Base-by-base conservation (phyloP, 2,113 vertebrate species). In the Plecturocebus donacophilus region DNA sequence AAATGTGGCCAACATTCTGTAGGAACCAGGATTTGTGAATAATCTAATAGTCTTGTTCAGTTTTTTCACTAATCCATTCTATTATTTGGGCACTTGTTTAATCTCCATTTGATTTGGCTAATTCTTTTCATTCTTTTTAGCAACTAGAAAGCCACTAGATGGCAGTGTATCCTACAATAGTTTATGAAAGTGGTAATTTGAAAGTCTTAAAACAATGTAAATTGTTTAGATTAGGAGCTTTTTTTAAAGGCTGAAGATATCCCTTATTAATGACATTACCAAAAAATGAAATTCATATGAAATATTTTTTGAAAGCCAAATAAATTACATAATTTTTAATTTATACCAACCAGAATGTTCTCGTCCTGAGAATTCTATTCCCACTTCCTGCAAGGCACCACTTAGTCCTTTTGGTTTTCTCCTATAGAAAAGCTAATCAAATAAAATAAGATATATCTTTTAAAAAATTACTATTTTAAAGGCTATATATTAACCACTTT, bases 321-420 rank as follows among this genome's bases (percentile, higher is more conserved):
- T 89, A 14, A 86, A 27, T 91, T 94, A 96, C 8, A 88, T 87
- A 86, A 91, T 76, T 93, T 83, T 97, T 35, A 82, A 6, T 47
- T 91, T 45, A 76, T 86, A 94, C 99, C 96, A 96, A 99, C 99
- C 99, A 68, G 99, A 99, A 98, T 99, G 99, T 96, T 99, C 99
- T 96, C 99, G 98, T 90, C 99, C 99, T 58, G 98, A 98, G 98
- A 99, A 99, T 98, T 99, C 97, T 85, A 99, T 99, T 61, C 99
- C 99, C 3, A 99, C 97, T 98, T 99, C 99, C 95, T 99, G 99
- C 90, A 99, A 98, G 8, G 99, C 99, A 66, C 99, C 99, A 19
- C 99, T 99, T 73, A 99, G 98, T 56, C 99, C 99, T 98, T 99
- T 99, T 49, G 99, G 99, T 96, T 99, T 99, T 96, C 99, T 98